Evolutionary conservation across 2,113 vertebrate genomes (phyloP).

Genomic region (Sula dactylatra): DNA sequence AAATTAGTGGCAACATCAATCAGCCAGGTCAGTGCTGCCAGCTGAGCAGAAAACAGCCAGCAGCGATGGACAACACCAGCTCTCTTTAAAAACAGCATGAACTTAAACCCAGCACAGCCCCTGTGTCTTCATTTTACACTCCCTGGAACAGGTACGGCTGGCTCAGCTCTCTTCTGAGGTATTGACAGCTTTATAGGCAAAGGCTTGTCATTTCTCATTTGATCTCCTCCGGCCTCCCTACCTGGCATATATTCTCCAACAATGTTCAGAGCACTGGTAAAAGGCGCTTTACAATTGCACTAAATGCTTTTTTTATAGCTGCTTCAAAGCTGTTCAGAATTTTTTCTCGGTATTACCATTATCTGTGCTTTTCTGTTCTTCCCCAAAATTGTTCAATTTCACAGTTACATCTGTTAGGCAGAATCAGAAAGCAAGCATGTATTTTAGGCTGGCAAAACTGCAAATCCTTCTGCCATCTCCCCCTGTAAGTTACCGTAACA

Average conservation of each 20-base stretch:
- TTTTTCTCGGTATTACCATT: neutral
- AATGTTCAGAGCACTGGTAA: neutral
- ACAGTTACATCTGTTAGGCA: constrained; percentile 10
- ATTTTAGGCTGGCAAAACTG: constrained; percentile 20
- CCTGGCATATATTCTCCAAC: neutral
- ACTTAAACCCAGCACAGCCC: neutral
- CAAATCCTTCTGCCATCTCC: neutral
- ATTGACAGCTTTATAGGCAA: constrained; percentile 26
- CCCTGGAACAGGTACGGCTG: neutral
- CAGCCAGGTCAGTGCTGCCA: neutral
- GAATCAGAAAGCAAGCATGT: neutral
- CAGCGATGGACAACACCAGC: neutral
- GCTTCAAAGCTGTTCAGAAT: neutral
- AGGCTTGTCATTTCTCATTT: constrained; percentile 5
- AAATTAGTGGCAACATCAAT: constrained; percentile 20
- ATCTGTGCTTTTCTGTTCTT: constrained; percentile 19
- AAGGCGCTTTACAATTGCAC: constrained; percentile 17
- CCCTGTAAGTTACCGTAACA: neutral
- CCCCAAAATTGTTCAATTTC: constrained; percentile 29
- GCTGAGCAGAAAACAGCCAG: neutral
- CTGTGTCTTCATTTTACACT: neutral
- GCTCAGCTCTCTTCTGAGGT: neutral
- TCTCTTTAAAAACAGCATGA: neutral
- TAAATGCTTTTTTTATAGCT: constrained; percentile 1
- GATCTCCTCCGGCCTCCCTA: constrained; percentile 27